Base-by-base conservation (phyloP, 2,797 vertebrate genomes). In the Clarias fuscus region DNA sequence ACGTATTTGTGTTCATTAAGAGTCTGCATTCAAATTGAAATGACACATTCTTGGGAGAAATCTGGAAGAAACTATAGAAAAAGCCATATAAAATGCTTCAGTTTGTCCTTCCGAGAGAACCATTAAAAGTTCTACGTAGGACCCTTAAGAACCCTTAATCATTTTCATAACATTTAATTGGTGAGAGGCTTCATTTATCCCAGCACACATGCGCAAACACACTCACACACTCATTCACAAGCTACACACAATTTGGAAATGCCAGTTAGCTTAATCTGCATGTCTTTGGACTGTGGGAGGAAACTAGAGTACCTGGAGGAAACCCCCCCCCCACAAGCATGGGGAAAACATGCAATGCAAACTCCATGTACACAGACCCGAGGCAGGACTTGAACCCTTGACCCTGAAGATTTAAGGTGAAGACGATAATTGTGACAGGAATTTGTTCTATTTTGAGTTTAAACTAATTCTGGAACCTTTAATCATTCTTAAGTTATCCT, bases 1-100 rank as follows among this genome's bases (percentile, higher is more conserved):
- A 43, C n/a, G 59, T 64, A 80, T 80, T 80, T 80, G 61, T 77
- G 68, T 85, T 88, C 68, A 77, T 87, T 64, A 72, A 53, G 8
- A 43, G 13, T 22, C 37, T 22, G 43, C 0, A 2, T 68, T 78
- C 73, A 64, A 53, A 78, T n/a, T 67, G 73, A 73, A 71, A 22
- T 56, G 58, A 40, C 8, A 75, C 6, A 37, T 13, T 79, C 33
- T 30, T 20, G 40, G 8, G 7, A 82, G 24, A 81, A 53, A 82
- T 48, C 22, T 53, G 40, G 40, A 67, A 80, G 5, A 24, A 61
- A 24, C 77, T 62, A 17, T 43, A 20, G 27, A 11, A 77, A 53
- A 80, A 64, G 7, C 22, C 33, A 24, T 61, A 33, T 14, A 59
- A 22, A 14, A 59, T 80, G 33, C 33, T 64, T 64, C 22, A 15